Conservation (phyloP, 2,797 vertebrate genomes). For the Pteronotus mesoamericanus region DNA sequence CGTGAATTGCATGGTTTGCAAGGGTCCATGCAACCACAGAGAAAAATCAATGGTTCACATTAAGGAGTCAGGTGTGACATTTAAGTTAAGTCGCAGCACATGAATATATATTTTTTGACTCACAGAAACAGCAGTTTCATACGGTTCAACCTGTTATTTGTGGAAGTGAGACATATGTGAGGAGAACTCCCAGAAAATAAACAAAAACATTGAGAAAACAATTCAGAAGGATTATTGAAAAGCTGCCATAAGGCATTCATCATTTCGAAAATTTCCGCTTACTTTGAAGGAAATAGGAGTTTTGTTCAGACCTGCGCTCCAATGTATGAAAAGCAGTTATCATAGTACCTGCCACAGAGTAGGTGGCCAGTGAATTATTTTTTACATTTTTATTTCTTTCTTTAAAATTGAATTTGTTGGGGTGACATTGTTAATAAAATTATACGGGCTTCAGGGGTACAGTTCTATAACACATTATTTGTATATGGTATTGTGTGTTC, state of each 20-base stretch:
- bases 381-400: neutral
- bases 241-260: neutral
- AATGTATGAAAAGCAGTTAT: neutral
- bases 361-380: neutral
- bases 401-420: neutral
- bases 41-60: neutral
- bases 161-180: neutral
- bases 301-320: neutral
- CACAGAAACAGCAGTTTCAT: neutral
- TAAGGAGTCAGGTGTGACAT: neutral
- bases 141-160: neutral
- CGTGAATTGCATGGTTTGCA: neutral
- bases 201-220: conserved; percentile 23
- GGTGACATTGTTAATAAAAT: neutral
- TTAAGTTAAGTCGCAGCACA: conserved; percentile 34
- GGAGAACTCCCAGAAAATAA: conserved; percentile 13
- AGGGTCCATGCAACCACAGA: neutral
- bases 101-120: conserved; percentile 1
- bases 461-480: neutral
- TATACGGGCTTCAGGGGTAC: neutral
- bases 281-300: neutral
- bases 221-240: neutral
- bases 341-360: neutral
- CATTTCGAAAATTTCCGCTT: neutral
- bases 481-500: neutral